A percentile compares a stretch with the other conserved stretches of the same genome.
Conservation (phyloP, 2,888 invertebrate genomes). For the Loripinus fragilis region DNA sequence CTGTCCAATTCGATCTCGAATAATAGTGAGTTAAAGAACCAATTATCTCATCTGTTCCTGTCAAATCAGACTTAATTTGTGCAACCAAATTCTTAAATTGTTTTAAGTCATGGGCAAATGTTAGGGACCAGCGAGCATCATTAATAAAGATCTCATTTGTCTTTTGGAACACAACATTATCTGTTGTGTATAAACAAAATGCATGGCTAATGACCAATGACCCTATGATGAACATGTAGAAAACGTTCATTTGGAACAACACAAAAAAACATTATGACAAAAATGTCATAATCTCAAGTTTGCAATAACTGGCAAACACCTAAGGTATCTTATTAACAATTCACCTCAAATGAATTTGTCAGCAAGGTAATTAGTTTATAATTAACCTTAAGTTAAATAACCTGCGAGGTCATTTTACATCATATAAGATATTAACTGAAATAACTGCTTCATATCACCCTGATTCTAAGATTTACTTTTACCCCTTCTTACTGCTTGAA, state of each 20-base stretch:
- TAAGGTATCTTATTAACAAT: conserved; percentile 6
- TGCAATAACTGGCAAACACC: background rate
- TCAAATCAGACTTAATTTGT: conserved; percentile 19
- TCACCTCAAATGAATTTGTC: background rate
- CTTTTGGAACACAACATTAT: conserved; percentile 34
- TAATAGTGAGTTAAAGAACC: background rate
- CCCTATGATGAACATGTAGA: background rate
- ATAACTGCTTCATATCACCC: background rate
- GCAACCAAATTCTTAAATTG: conserved; percentile 15
- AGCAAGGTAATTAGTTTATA: too few species aligned
- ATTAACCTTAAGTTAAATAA: too few species aligned
- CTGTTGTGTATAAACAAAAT: background rate
- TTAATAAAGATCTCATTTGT: conserved; percentile 30
- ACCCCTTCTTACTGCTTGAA: background rate
- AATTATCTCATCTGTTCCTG: background rate
- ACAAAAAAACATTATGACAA: background rate
- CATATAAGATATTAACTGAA: conserved; percentile 9
- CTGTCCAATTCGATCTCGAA: conserved; percentile 1
- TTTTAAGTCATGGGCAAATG: conserved; percentile 31
- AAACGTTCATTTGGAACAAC: background rate
- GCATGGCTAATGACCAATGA: conserved; percentile 1
- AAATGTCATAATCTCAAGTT: background rate
- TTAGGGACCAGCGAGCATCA: conserved; percentile 27
- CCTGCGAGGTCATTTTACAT: conserved; percentile 18
- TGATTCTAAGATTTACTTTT: background rate